These are phyloP conservation scores for Pachyuromys duprasi DNA, from an alignment of 2,797 vertebrate genomes.

Conservation along the genomic window DNA sequence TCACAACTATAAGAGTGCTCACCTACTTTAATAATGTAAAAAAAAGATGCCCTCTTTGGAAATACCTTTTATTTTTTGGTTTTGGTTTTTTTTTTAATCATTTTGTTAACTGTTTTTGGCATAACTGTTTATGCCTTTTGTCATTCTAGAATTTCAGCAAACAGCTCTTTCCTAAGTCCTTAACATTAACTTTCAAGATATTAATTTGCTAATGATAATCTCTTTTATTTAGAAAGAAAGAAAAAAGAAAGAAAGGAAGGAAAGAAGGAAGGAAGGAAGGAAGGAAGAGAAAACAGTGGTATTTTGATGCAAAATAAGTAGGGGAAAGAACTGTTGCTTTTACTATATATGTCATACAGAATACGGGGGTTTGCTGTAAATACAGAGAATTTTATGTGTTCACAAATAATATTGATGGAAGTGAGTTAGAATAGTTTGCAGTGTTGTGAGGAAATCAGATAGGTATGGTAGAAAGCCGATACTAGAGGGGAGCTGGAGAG, in stretches of 20 bases:
- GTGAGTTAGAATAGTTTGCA: slow-evolving; percentile 7
- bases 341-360: background rate
- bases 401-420: slow-evolving; percentile 9
- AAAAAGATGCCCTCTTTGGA: slow-evolving; percentile 24
- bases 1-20: background rate
- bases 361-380: background rate
- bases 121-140: slow-evolving; percentile 42
- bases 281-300: background rate
- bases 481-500: background rate
- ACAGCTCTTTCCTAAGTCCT: slow-evolving; percentile 35
- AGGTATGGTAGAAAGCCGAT: background rate
- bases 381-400: background rate
- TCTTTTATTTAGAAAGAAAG: background rate
- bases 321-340: background rate
- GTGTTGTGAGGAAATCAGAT: background rate
- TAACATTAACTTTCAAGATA: slow-evolving; percentile 47
- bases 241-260: background rate
- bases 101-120: slow-evolving; percentile 15
- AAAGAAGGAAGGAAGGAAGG: background rate
- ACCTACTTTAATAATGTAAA: slow-evolving; percentile 14
- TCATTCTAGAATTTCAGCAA: slow-evolving; percentile 64
- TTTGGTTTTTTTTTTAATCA: slow-evolving; percentile 41
- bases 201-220: slow-evolving; percentile 31
- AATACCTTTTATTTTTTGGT: slow-evolving; percentile 54
- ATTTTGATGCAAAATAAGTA: background rate